Evolutionary conservation across 2,797 vertebrate species (phyloP).

Genomic region (Trachurus trachurus): DNA sequence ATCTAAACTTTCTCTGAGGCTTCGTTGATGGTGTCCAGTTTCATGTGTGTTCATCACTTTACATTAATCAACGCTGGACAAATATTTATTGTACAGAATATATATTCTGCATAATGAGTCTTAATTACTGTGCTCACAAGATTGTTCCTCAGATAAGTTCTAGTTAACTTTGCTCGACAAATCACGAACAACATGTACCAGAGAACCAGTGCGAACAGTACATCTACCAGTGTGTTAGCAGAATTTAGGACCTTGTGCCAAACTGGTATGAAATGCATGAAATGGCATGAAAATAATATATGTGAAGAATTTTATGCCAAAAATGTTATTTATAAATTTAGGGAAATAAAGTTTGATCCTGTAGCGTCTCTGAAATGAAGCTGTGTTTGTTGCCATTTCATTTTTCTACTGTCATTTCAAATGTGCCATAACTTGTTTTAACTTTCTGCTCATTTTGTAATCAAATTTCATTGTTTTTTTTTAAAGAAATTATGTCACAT

Average conservation of each 20-base stretch:
- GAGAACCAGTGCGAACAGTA: neutral
- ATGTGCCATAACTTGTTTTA: slow-evolving; percentile 67
- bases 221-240: neutral
- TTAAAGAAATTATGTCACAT: slow-evolving; percentile 15
- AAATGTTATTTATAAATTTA: slow-evolving; percentile 63
- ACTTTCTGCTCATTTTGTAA: slow-evolving; percentile 21
- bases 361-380: slow-evolving; percentile 29
- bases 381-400: slow-evolving; percentile 17
- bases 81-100: slow-evolving; percentile 73
- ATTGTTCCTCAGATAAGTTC: slow-evolving; percentile 20
- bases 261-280: slow-evolving; percentile 66
- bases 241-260: slow-evolving; percentile 43
- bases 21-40: slow-evolving; percentile 5
- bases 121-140: slow-evolving; percentile 43
- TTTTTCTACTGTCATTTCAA: slow-evolving; percentile 32
- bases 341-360: slow-evolving; percentile 6
- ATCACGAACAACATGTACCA: slow-evolving; percentile 23
- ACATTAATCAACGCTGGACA: slow-evolving; percentile 50
- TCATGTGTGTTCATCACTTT: slow-evolving; percentile 28
- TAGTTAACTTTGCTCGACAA: slow-evolving; percentile 51
- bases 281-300: slow-evolving; percentile 60
- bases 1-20: slow-evolving; percentile 8
- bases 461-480: neutral
- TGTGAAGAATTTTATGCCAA: slow-evolving; percentile 60
- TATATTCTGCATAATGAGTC: slow-evolving; percentile 59